Evolutionary conservation across 2,888 invertebrate genomes (phyloP), one percentile per base, ranked within the genome.

Genomic region (Aleiodes alternator): DNA sequence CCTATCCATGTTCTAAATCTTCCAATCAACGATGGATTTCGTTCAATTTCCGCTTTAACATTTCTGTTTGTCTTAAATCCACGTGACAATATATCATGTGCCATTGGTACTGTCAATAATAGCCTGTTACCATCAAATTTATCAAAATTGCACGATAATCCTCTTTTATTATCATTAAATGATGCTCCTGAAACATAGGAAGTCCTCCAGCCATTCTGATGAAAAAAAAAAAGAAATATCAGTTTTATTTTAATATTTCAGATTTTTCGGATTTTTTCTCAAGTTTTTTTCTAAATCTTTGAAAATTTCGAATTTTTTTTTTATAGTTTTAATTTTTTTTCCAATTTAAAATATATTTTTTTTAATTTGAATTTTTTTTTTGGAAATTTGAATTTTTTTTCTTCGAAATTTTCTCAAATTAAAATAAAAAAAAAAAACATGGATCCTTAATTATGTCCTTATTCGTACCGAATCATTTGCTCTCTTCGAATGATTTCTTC

Each of bases 11-110:
- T 83, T 69, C 82, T 82, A 5, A 89, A 61, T 79, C 84, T 83
- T 9, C 77, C 80, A 31, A 74, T 73, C 12, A 87, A 86, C 53
- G 93, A 92, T 1, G 96, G 95, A 89, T 95, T 96, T 81, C 96
- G 90, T 81, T 93, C 92, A 69, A 92, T 86, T 83, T 96, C 96
- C 0, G 95, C 93, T 80, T 93, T 92, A 38, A 94, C 91, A 78
- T 92, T 93, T 71, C 96, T 91, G 80, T 95, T 94, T 0, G 96
- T 96, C 90, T 96, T 96, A 88, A 97, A 97, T 51, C 93, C 93
- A 70, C 96, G 92, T 16, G 93, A 91, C 87, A 94, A 94, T 23
- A 93, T 86, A 82, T 90, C 90, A 43, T 81, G 76, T 48, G 76
- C 61, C 51, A 80, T 82, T 43, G 80, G 71, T 29, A 76, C 76